Conservation (phyloP, 2,113 vertebrate species). For the Clupea harengus region DNA sequence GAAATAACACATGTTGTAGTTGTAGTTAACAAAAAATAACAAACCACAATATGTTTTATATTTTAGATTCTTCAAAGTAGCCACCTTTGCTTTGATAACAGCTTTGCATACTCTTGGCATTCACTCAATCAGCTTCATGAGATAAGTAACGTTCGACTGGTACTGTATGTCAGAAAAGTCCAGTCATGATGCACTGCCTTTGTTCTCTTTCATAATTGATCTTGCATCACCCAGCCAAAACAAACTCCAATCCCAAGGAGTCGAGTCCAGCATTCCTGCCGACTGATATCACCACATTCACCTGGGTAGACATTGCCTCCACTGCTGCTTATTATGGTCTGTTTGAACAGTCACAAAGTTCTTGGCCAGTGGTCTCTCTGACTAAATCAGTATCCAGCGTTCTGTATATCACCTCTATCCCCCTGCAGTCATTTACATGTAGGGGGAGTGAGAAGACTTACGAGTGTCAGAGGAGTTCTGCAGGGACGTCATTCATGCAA, state of each 20-base stretch:
- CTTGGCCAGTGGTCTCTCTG: not conserved
- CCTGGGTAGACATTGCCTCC: not conserved
- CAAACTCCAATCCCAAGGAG: not conserved
- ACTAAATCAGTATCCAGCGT: not conserved
- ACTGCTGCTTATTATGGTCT: not conserved
- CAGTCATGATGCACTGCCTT: not conserved
- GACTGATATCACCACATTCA: not conserved
- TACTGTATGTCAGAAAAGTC: not conserved
- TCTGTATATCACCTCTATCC: not conserved
- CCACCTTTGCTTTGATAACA: too few relatives aligned
- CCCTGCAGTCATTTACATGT: not conserved
- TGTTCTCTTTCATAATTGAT: not conserved
- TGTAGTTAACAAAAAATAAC: too few relatives aligned
- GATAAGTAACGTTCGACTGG: too few relatives aligned
- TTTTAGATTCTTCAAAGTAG: too few relatives aligned
- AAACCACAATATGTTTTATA: too few relatives aligned
- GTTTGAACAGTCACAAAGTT: not conserved
- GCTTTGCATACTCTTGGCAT: too few relatives aligned
- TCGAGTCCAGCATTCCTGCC: not conserved
- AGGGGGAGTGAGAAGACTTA: not conserved
- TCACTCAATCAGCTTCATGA: too few relatives aligned
- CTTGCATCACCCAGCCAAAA: not conserved
- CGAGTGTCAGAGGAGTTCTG: not conserved
- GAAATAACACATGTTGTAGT: too few relatives aligned
- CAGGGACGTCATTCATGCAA: not conserved